Conservation (phyloP, 2,797 vertebrate species). For the Chelonia mydas region DNA sequence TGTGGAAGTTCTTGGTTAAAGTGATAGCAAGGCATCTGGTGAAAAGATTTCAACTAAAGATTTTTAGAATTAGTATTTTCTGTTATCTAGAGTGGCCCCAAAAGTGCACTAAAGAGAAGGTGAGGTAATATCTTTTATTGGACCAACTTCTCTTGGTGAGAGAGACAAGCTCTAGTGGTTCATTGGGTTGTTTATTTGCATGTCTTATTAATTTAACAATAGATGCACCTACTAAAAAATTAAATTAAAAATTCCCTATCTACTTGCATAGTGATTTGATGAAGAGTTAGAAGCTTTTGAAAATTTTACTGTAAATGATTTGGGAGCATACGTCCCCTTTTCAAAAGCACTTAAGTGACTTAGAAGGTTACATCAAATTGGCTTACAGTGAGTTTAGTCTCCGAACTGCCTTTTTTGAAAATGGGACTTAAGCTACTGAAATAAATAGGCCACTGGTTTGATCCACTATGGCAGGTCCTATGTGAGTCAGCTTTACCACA, state of each 20-base stretch:
- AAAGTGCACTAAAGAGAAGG: no score
- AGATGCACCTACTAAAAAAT: background rate
- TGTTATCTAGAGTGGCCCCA: no score
- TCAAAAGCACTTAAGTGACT: background rate
- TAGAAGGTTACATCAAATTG: background rate
- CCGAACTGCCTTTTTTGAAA: background rate
- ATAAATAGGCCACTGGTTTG: no score
- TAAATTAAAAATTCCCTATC: no score
- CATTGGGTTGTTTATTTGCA: background rate
- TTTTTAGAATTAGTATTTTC: constrained; percentile 48
- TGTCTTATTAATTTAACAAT: background rate
- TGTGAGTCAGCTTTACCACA: no score
- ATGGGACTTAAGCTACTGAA: no score
- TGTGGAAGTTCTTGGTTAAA: constrained; percentile 36
- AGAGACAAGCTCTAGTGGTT: background rate
- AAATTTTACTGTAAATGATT: background rate
- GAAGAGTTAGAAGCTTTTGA: background rate
- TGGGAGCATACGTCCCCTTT: background rate
- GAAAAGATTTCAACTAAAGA: constrained; percentile 39
- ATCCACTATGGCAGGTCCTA: no score
- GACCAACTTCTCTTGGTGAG: no score
- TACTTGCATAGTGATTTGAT: no score
- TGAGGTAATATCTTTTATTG: no score
- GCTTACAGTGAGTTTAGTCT: background rate
- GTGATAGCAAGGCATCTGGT: constrained; percentile 33